These are phyloP conservation scores for Oxystoma pomonae DNA, from an alignment of 2,888 invertebrate species.

Conservation along the genomic window DNA sequence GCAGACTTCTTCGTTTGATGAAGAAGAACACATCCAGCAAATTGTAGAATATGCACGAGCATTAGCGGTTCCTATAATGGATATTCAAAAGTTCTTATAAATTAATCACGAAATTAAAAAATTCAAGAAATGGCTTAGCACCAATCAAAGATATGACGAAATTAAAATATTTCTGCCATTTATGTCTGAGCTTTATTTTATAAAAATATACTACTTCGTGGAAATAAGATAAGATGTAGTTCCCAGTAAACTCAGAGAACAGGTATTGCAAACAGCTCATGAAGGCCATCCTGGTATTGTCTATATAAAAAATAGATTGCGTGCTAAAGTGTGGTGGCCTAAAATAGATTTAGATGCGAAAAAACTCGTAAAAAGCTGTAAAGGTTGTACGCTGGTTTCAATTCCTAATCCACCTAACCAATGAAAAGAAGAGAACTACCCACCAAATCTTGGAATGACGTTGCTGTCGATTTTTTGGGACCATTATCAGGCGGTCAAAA, in stretches of 20 bases:
- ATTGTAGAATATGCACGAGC: not conserved
- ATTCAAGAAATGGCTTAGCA: too few relatives aligned
- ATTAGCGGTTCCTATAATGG: not conserved
- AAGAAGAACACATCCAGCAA: too few relatives aligned
- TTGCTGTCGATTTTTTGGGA: constrained; percentile 32
- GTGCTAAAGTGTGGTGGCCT: not conserved
- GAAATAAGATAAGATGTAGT: not conserved
- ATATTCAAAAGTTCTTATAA: not conserved
- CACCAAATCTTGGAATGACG: constrained; percentile 24
- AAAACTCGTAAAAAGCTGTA: not conserved
- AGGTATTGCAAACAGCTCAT: too few relatives aligned
- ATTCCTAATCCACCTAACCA: too few relatives aligned
- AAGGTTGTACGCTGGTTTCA: too few relatives aligned
- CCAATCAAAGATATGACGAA: too few relatives aligned
- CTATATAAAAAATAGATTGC: not conserved
- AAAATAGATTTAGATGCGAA: not conserved
- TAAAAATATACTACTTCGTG: too few relatives aligned
- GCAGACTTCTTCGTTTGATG: too few relatives aligned
- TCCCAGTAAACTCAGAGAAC: not conserved
- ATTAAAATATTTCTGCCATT: too few relatives aligned
- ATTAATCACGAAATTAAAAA: not conserved
- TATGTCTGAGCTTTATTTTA: too few relatives aligned
- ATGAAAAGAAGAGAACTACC: constrained; percentile 26
- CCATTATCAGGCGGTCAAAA: constrained; percentile 28
- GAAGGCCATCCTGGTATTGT: not conserved